Conservation (phyloP, 2,888 invertebrate species). For the Acanthosepion pharaonis region DNA sequence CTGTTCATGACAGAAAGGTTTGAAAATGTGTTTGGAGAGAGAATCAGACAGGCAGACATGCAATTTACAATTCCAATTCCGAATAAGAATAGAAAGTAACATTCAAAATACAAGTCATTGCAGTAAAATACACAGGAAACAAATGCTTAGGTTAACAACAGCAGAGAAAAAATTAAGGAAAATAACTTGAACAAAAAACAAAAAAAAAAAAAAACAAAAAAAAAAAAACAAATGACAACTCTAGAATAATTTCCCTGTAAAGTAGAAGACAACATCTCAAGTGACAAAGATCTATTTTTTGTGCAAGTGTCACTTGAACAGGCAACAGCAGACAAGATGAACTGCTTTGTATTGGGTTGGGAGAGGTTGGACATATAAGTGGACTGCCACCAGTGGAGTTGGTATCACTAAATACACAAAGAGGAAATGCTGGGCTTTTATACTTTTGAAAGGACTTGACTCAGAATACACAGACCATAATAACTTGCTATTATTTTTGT, state of each 20-base stretch:
- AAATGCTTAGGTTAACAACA: background rate
- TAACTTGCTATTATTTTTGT: background rate
- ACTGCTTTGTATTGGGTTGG: background rate
- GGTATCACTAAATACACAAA: background rate
- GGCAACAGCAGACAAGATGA: background rate
- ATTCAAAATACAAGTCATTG: background rate
- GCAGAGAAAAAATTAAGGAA: too few species aligned
- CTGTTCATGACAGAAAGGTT: too few species aligned
- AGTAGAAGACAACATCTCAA: background rate
- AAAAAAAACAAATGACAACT: too few species aligned
- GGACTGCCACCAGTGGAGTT: background rate
- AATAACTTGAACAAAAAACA: too few species aligned
- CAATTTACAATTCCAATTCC: too few species aligned
- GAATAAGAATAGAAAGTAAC: background rate
- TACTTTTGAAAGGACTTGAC: background rate
- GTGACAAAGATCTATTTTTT: background rate
- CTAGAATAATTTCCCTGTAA: background rate
- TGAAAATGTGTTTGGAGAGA: too few species aligned
- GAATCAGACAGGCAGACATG: too few species aligned
- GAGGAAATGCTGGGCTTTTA: background rate
- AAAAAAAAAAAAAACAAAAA: background rate
- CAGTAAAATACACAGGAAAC: background rate
- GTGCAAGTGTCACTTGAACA: background rate
- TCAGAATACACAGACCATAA: slow-evolving; percentile 5
- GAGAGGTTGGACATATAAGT: background rate